phyloP scores from a whole-genome alignment of 2,888 invertebrate species.

The Acrobasis suavella region DNA sequence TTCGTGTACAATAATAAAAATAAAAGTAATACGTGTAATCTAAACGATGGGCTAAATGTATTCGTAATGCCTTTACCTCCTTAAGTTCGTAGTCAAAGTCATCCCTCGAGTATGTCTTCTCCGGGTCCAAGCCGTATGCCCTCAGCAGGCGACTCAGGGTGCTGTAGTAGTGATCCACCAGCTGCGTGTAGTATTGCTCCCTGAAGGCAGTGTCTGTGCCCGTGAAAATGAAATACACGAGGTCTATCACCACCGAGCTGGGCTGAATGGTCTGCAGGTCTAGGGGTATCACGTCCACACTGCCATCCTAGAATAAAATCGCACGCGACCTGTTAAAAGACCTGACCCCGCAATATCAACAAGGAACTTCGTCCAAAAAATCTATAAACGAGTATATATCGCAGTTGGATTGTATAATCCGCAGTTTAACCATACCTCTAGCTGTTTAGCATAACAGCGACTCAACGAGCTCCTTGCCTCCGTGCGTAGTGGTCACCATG shows the following conservation, averaged over 20 bases:
- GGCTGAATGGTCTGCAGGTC: constrained; percentile 55
- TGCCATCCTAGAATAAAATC: constrained; percentile 33
- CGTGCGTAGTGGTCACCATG: too few species aligned
- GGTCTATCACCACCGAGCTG: constrained; percentile 46
- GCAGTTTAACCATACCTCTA: too few species aligned
- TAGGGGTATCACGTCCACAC: constrained; percentile 40
- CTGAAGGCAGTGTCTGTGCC: constrained; percentile 56
- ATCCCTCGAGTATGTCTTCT: constrained; percentile 45
- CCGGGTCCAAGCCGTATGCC: constrained; percentile 40
- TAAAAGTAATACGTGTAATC: too few species aligned
- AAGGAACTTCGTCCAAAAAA: too few species aligned
- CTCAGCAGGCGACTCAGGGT: constrained; percentile 40
- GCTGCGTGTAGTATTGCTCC: constrained; percentile 37
- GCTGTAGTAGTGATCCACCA: constrained; percentile 47
- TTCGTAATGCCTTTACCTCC: too few species aligned
- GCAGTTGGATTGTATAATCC: too few species aligned
- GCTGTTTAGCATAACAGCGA: too few species aligned
- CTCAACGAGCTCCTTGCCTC: too few species aligned
- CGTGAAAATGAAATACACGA: constrained; percentile 51
- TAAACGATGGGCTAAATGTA: too few species aligned
- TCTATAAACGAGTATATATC: too few species aligned
- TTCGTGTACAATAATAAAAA: too few species aligned
- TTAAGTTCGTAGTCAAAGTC: constrained; percentile 48
- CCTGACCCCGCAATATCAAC: too few species aligned
- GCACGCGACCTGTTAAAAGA: background rate